A percentile compares a stretch with the other conserved stretches of the same genome.
phyloP scores from a whole-genome alignment of 35 echinoderm and acorn worm genomes.

The Ptychodera flava region DNA sequence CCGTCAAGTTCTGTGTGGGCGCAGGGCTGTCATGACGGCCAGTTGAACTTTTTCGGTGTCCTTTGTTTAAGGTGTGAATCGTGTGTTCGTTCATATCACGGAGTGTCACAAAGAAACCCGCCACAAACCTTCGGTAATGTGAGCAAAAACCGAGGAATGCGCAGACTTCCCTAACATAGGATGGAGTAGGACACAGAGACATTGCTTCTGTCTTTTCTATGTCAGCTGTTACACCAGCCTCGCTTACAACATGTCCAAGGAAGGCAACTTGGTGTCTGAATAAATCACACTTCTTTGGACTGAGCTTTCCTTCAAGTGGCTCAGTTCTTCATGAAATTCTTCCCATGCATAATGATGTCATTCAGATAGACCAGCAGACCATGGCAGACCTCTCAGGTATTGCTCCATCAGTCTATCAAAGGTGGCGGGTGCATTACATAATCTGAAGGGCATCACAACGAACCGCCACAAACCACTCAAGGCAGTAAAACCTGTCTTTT shows the following conservation, averaged over 20 bases:
- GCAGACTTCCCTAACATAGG: background rate
- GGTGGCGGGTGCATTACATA: constrained; percentile 51
- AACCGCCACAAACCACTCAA: constrained; percentile 48
- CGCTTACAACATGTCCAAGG: constrained; percentile 47
- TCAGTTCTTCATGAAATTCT: constrained; percentile 32
- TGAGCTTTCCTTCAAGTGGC: constrained; percentile 34
- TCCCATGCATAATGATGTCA: constrained; percentile 35
- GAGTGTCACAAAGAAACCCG: constrained; percentile 5
- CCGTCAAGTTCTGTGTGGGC: constrained; percentile 31
- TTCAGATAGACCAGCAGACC: constrained; percentile 46
- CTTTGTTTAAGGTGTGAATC: no score
- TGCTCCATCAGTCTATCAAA: constrained; percentile 58
- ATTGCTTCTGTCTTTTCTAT: constrained; percentile 21
- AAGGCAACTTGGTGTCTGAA: constrained; percentile 22
- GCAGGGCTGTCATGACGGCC: no score
- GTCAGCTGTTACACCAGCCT: constrained; percentile 36
- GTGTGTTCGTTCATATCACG: background rate
- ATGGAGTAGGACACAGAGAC: constrained; percentile 24
- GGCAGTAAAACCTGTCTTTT: constrained; percentile 66
- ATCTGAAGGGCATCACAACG: constrained; percentile 57
- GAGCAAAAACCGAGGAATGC: constrained; percentile 32
- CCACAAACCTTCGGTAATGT: constrained; percentile 21
- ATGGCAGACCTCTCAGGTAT: constrained; percentile 55
- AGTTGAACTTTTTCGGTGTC: no score
- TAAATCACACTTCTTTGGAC: constrained; percentile 36